These are phyloP conservation scores for Nothocercus julius DNA, from an alignment of 2,113 vertebrate genomes.

Conservation along the genomic window DNA sequence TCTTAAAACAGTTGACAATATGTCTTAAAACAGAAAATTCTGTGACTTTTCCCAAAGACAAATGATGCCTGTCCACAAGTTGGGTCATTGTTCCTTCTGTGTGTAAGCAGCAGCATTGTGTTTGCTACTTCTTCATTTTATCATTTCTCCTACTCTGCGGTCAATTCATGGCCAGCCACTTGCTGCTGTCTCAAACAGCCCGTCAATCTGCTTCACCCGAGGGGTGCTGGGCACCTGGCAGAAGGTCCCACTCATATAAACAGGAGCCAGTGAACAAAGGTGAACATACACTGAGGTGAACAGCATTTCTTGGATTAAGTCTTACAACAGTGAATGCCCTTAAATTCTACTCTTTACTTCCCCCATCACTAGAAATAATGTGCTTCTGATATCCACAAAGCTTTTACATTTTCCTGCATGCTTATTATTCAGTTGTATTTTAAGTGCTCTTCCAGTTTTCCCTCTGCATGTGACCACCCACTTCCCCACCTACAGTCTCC, in stretches of 20 bases:
- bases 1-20: not conserved
- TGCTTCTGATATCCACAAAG: conserved; percentile 30
- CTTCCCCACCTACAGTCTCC: conserved; percentile 78
- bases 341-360: conserved; percentile 35
- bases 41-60: not conserved
- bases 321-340: not conserved
- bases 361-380: conserved; percentile 12
- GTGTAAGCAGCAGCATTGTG: not conserved
- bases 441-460: conserved; percentile 73
- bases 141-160: accelerated
- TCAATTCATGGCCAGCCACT: not conserved
- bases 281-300: not conserved
- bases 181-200: not conserved
- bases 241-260: not conserved
- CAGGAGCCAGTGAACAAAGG: not conserved
- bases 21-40: not conserved
- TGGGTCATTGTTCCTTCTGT: not conserved
- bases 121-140: not conserved
- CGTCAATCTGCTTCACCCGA: not conserved
- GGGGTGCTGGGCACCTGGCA: not conserved
- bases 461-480: conserved; percentile 77
- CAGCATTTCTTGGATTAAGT: not conserved
- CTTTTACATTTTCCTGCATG: conserved; percentile 54
- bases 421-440: conserved; percentile 76
- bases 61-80: not conserved